Conservation (phyloP, 2,797 vertebrate species). For the Semotilus atromaculatus region DNA sequence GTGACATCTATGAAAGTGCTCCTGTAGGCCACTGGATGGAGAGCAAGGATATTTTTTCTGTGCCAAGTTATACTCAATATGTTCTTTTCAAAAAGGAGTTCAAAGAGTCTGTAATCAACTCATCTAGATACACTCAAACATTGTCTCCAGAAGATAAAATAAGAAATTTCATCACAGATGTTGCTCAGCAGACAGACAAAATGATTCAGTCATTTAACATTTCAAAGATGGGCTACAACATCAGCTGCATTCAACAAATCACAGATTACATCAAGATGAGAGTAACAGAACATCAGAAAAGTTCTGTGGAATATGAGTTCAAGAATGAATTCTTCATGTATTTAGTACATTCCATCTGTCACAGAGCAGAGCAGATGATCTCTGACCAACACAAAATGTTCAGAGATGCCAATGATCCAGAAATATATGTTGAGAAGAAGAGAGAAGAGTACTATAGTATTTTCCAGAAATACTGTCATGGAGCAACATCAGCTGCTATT, state of each 20-base stretch:
- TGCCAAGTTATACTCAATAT: neutral
- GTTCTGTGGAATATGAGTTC: neutral
- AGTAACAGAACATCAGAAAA: neutral
- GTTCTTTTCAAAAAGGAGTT: neutral
- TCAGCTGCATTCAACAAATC: neutral
- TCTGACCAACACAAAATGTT: slow-evolving; percentile 55
- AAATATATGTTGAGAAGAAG: slow-evolving; percentile 56
- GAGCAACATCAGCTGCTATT: slow-evolving; percentile 62
- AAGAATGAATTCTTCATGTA: slow-evolving; percentile 54
- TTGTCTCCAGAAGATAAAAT: slow-evolving; percentile 12
- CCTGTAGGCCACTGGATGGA: neutral
- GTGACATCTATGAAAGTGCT: neutral
- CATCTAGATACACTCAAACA: slow-evolving; percentile 46
- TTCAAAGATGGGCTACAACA: slow-evolving; percentile 2
- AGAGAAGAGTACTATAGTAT: neutral
- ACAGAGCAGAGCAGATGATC: slow-evolving; percentile 50
- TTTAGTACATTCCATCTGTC: slow-evolving; percentile 10
- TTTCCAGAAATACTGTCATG: slow-evolving; percentile 57
- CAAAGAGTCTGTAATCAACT: neutral
- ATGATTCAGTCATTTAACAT: slow-evolving; percentile 2
- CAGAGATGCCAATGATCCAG: slow-evolving; percentile 61
- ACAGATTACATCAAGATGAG: neutral
- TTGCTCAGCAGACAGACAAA: neutral
- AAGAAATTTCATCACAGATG: neutral
- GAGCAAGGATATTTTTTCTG: neutral